Evolutionary conservation across 1,140 invertebrate genomes (phyloP).

Genomic region (Agrypnia vestita): DNA sequence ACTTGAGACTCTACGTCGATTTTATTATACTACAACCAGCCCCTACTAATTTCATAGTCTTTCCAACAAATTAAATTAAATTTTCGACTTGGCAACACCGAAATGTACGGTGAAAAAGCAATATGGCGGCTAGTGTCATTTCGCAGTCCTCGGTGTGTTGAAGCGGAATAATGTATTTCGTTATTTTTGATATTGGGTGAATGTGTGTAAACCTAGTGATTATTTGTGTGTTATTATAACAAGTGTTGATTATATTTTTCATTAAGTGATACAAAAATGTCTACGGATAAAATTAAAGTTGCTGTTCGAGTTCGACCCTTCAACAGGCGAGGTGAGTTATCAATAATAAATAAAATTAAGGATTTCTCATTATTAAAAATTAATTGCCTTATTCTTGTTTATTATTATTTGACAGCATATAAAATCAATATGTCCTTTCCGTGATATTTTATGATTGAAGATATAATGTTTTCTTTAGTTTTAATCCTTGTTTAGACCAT

Average conservation of each 20-base stretch:
- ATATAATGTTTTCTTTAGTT: not conserved
- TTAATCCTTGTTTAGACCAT: not conserved
- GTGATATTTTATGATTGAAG: not conserved
- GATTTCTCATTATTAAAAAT: not conserved
- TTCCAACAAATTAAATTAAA: too few species aligned
- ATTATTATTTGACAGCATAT: too few species aligned
- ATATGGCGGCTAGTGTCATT: conserved; percentile 73
- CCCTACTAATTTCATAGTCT: too few species aligned
- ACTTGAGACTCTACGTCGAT: too few species aligned
- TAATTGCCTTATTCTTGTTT: not conserved
- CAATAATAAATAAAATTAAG: conserved; percentile 47
- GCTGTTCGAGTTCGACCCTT: conserved; percentile 96
- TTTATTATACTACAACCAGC: too few species aligned
- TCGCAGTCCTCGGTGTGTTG: conserved; percentile 69
- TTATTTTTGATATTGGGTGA: conserved; percentile 74
- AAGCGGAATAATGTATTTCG: conserved; percentile 73
- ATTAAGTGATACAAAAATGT: conserved; percentile 71
- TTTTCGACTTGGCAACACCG: conserved; percentile 21
- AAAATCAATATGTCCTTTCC: not conserved
- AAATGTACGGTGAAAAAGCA: conserved; percentile 64
- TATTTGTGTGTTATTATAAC: conserved; percentile 46
- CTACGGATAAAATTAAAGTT: conserved; percentile 96
- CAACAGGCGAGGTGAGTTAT: conserved; percentile 90
- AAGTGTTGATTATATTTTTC: conserved; percentile 45
- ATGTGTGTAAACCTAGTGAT: conserved; percentile 67